Conservation (phyloP, 92 coral and sea anemone species). For the Hydrozoanthus gracilis region DNA sequence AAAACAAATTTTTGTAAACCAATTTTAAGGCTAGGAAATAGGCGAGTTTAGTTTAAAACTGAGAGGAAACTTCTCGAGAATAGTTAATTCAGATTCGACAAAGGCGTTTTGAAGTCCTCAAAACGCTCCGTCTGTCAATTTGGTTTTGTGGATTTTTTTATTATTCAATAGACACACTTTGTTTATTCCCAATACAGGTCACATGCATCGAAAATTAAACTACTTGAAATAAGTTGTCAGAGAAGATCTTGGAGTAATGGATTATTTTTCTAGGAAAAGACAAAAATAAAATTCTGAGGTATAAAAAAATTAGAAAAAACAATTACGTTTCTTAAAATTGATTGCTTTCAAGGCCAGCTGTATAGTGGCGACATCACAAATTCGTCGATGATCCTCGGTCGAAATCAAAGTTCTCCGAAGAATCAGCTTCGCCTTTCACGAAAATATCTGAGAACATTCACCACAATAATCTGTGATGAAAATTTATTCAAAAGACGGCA, state of each 20-base stretch:
- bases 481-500: neutral
- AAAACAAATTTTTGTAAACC: neutral
- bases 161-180: conserved; percentile 16
- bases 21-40: neutral
- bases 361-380: neutral
- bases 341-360: neutral
- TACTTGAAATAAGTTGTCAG: conserved; percentile 7
- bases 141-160: neutral
- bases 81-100: neutral
- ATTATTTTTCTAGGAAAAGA: neutral
- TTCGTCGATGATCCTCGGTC: neutral
- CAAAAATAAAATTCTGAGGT: neutral
- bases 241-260: neutral
- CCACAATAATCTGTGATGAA: neutral
- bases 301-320: neutral
- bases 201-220: conserved; percentile 8
- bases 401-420: neutral
- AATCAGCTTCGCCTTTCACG: neutral
- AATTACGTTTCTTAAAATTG: neutral
- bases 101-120: conserved; percentile 8
- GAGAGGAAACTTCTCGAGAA: neutral
- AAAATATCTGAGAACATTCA: neutral
- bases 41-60: neutral
- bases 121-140: conserved; percentile 28
- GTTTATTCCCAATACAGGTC: conserved; percentile 3